Base-by-base conservation (phyloP, 2,797 vertebrate genomes). In the Neosalanx taihuensis region DNA sequence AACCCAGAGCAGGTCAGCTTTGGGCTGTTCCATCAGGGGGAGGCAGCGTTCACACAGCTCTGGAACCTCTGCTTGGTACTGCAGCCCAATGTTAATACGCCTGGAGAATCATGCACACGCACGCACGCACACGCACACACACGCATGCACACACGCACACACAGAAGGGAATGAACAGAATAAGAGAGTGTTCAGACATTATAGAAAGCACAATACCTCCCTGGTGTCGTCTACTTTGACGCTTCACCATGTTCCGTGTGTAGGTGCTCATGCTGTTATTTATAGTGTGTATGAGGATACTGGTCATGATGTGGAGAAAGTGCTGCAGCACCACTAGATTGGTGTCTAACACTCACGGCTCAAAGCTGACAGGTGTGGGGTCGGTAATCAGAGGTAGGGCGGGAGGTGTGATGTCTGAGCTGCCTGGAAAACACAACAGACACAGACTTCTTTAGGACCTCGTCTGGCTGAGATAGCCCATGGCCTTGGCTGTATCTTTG, bases 341-440 rank as follows among this genome's bases (percentile, higher is more conserved):
- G 51, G 51, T n/a, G 6, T 17, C 0, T 63, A 5, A 61, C 75
- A 94, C 96, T 94, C 87, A 97, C 96, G 96, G 96, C 81, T 97
- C 95, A 13, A 97, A 94, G 93, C 95, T 94, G 79, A 95, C 95
- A 0, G 95, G 95, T 3, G 95, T 93, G 72, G 92, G 94, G 67
- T 97, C 96, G 0, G 91, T 85, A 77, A 95, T 93, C 67, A 95
- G 84, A 0, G 94, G 90, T 58, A 97, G 92, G 77, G 94, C 88
- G 0, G 96, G 96, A 6, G 96, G 95, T 0, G 94, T 95, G 74
- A 94, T 91, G 51, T 97, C 96, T 12, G 61, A 85, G 64, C 95
- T 97, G 57, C 92, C 96, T 97, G 82, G 23, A 90, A 79, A 70
- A 80, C 1, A 68, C 20, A 73, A 12, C 13, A 12, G 41, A 46